Conservation (phyloP, 2,797 vertebrate genomes). For the Enteromius paludinosus region DNA sequence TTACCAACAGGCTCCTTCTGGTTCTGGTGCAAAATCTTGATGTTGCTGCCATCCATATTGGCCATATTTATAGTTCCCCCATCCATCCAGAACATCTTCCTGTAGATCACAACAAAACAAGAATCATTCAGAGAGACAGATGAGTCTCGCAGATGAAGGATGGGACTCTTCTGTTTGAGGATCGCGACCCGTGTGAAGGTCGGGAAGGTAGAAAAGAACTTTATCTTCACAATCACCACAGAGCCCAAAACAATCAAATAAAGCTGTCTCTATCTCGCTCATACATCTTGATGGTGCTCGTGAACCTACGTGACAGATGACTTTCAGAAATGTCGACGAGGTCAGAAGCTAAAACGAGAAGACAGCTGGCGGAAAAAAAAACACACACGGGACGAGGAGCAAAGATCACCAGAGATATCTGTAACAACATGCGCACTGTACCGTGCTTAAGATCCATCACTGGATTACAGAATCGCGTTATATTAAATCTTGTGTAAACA, state of each 20-base stretch:
- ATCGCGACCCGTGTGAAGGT: slow-evolving; percentile 4
- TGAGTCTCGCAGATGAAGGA: slow-evolving; percentile 23
- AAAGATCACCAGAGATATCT: slow-evolving; percentile 31
- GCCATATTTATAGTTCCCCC: slow-evolving; percentile 88
- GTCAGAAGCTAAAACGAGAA: slow-evolving; percentile 22
- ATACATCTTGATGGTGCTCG: slow-evolving; percentile 54
- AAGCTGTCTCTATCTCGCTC: slow-evolving; percentile 49
- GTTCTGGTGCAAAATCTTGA: slow-evolving; percentile 88
- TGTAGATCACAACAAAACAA: slow-evolving; percentile 56
- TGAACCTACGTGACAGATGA: slow-evolving; percentile 56
- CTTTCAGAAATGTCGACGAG: slow-evolving; percentile 60
- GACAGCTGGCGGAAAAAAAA: slow-evolving; percentile 20
- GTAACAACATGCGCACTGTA: not conserved
- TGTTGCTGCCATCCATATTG: slow-evolving; percentile 89
- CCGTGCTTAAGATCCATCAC: not conserved
- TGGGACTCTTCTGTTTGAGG: slow-evolving; percentile 15
- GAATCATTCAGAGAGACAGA: slow-evolving; percentile 14
- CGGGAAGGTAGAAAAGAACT: slow-evolving; percentile 31
- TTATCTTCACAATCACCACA: slow-evolving; percentile 46
- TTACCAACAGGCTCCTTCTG: slow-evolving; percentile 89
- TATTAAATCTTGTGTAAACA: slow-evolving; percentile 27
- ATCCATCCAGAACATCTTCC: slow-evolving; percentile 90
- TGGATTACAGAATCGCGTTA: not conserved
- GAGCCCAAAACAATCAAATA: slow-evolving; percentile 48
- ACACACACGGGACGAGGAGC: not conserved